Evolutionary conservation across 2,797 vertebrate genomes (phyloP), one percentile per base, ranked within the genome.

Genomic region (Poecile montanus): DNA sequence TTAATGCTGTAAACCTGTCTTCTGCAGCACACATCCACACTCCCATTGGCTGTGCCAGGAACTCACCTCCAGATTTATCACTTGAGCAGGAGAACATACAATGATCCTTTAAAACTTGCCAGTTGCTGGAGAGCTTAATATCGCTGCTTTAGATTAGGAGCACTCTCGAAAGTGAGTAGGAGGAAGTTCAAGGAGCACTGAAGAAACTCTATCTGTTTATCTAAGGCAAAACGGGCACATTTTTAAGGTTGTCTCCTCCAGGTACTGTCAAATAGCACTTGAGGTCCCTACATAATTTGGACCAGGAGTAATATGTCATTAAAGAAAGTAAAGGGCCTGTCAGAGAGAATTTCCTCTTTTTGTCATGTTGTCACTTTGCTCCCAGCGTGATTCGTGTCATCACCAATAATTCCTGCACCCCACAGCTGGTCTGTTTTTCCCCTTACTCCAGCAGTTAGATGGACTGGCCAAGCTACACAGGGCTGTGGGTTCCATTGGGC

Each of bases 1-100:
- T 88, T 70, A 91, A 10, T 47, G 82, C 77, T 86, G 76, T 93
- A 95, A 96, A 95, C 70, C 89, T 93, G 91, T 91, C 92, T 91
- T 66, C 79, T 94, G 80, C 66, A 88, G 66, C 81, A 91, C 60
- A 77, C 53, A 80, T 90, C 48, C 74, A 91, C 7, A 1, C 36
- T 92, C 62, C 60, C 2, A 0, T 13, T 73, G 79, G 45, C 73
- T 0, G 0, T 84, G 79, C 94, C 85, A 85, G 87, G 78, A 95
- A 21, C 87, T 72, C n/a, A 5, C 66, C 61, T 93, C 54, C 84
- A 93, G 87, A 89, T 96, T 94, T 93, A 96, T 95, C 91, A 70
- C 94, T 70, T 40, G 73, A 93, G 75, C 60, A 34, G 2, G 13
- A 92, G 89, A 92, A 60, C 27, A 9, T 47, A 77, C 73, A 93